phyloP scores from a whole-genome alignment of 2,888 invertebrate genomes.

The Cotesia congregata region DNA sequence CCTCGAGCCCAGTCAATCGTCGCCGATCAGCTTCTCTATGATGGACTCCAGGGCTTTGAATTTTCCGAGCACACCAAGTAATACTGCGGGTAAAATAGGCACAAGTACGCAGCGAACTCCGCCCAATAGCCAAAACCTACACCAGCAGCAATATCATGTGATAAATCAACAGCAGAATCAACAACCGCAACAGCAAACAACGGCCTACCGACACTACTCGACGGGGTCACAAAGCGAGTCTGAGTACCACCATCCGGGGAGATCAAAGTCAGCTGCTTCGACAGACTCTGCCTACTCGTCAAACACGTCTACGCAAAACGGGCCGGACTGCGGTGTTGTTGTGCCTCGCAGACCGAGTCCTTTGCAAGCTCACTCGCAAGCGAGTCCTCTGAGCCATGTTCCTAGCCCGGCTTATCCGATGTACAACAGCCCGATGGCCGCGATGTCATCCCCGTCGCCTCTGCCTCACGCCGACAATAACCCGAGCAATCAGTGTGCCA shows the following conservation, averaged over 20 bases:
- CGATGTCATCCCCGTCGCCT: conserved; percentile 78
- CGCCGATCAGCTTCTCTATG: conserved; percentile 83
- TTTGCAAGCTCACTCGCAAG: conserved; percentile 79
- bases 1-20: conserved; percentile 78
- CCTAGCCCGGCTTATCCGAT: conserved; percentile 86
- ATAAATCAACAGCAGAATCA: conserved; percentile 66
- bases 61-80: conserved; percentile 73
- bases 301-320: conserved; percentile 75
- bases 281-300: conserved; percentile 77
- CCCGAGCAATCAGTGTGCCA: conserved; percentile 57
- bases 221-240: conserved; percentile 75
- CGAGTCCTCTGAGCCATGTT: conserved; percentile 81
- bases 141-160: conserved; percentile 55
- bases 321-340: conserved; percentile 77
- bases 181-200: conserved; percentile 68
- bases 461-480: conserved; percentile 73
- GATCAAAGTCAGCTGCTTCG: conserved; percentile 76
- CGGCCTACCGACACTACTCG: conserved; percentile 77
- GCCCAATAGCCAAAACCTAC: conserved; percentile 54
- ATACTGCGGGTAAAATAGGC: conserved; percentile 54
- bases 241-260: conserved; percentile 74
- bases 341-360: conserved; percentile 80
- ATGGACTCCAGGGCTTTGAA: conserved; percentile 80
- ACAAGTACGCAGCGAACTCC: conserved; percentile 55
- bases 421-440: conserved; percentile 87